Evolutionary conservation across 2,797 vertebrate genomes (phyloP).

Genomic region (Tamandua tetradactyla): DNA sequence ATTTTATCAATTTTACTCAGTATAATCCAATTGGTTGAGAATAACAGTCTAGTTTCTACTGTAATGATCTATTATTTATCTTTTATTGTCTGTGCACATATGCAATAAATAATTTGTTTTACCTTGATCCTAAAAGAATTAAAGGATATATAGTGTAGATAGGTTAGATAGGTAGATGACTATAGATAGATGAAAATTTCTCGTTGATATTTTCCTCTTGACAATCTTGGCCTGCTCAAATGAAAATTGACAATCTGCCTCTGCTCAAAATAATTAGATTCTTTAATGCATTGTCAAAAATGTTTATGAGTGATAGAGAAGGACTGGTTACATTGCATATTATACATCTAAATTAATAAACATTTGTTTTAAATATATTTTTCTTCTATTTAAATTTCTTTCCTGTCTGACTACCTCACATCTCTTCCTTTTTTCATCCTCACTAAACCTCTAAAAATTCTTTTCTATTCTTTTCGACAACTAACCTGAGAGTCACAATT

Average conservation of each 20-base stretch:
- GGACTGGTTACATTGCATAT: neutral
- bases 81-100: neutral
- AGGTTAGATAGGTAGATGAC: neutral
- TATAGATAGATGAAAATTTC: neutral
- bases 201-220: neutral
- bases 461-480: neutral
- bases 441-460: neutral
- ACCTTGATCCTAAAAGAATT: neutral
- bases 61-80: neutral
- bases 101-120: neutral
- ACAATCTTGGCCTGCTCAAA: neutral
- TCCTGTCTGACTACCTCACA: neutral
- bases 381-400: neutral
- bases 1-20: neutral
- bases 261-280: slow-evolving; percentile 11
- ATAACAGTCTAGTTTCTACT: neutral
- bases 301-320: neutral
- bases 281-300: neutral
- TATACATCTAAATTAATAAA: neutral
- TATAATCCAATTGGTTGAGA: neutral
- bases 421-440: neutral
- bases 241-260: neutral
- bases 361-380: neutral
- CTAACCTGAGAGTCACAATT: neutral
- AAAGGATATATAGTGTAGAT: neutral